Base-by-base conservation (phyloP, 2,888 invertebrate species). In the Heliconius charithonia region DNA sequence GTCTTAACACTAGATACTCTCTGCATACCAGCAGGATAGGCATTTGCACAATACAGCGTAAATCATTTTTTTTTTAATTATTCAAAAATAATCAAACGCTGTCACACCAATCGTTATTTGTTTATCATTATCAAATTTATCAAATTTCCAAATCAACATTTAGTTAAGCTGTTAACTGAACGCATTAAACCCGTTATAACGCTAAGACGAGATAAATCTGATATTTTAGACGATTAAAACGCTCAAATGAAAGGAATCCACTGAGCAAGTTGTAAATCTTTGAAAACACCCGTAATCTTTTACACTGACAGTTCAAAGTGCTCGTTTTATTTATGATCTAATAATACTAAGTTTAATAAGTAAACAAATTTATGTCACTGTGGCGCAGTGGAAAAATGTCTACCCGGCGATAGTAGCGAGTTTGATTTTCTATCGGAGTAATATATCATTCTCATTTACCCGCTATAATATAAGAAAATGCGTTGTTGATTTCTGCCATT, bases 261-360 rank as follows among this genome's bases (percentile, higher is more conserved):
- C 74, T 76, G 63, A 77, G 67, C 73, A 77, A 76, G 79, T 73
- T 79, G 75, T 81, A 79, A 81, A 81, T 81, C 79, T 79, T 72
- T 22, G 56, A 63, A 32, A 75, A 77, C 65, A 41, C 27, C 27
- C 63, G 59, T 75, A 80, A 80, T 81, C 71, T 80, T 79, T 80
- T 75, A 79, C 27, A 67, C 74, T 69, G 77, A 79, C 80, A 80
- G 75, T 78, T 69, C 67, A 77, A 79, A 81, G 77, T 75, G 73
- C 80, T 77, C 80, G 75, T 80, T 79, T 80, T 80, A 81, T 80
- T 81, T 81, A 81, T 75, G 78, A 78, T 70, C 63, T 75, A 77
- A 81, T 81, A 81, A 81, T 71, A 79, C 70, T 80, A 73, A 78
- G 67, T 78, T 77, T 75, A 62, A 66, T 66, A 59, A 59, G 59